Conservation (phyloP, 2,797 vertebrate species). For the Podargus strigoides region DNA sequence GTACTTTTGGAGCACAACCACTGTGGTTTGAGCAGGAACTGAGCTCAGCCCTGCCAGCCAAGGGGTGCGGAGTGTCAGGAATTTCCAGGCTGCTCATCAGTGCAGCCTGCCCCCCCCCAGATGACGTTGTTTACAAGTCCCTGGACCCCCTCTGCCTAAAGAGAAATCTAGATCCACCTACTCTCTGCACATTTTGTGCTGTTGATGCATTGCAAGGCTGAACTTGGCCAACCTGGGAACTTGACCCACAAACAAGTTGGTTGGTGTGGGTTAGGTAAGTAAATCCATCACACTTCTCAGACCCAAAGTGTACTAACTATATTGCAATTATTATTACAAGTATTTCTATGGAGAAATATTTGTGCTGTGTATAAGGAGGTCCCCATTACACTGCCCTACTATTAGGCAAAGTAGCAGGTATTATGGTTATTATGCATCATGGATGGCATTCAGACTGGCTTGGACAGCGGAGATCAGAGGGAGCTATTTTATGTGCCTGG, state of each 20-base stretch:
- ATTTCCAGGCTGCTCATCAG: background rate
- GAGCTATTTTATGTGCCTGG: background rate
- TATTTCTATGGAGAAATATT: background rate
- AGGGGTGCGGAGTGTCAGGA: background rate
- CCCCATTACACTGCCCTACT: background rate
- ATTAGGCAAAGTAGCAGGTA: background rate
- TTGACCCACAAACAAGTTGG: background rate
- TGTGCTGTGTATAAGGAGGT: background rate
- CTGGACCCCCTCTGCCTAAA: background rate
- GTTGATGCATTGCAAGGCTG: background rate
- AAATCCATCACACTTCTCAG: background rate
- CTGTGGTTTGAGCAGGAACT: slow-evolving; percentile 1
- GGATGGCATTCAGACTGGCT: background rate
- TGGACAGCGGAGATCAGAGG: background rate
- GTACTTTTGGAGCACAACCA: background rate
- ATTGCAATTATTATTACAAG: no score
- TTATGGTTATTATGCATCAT: background rate
- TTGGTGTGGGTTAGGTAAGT: background rate
- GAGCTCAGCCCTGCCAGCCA: slow-evolving; percentile 18
- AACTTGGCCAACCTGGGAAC: background rate
- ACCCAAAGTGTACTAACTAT: background rate
- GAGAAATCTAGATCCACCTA: slow-evolving; percentile 7
- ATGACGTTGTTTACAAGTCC: background rate
- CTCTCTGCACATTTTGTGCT: background rate
- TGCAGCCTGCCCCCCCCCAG: background rate